These are phyloP conservation scores for Brachypterus glaber DNA, from an alignment of 2,888 invertebrate species.

Conservation along the genomic window DNA sequence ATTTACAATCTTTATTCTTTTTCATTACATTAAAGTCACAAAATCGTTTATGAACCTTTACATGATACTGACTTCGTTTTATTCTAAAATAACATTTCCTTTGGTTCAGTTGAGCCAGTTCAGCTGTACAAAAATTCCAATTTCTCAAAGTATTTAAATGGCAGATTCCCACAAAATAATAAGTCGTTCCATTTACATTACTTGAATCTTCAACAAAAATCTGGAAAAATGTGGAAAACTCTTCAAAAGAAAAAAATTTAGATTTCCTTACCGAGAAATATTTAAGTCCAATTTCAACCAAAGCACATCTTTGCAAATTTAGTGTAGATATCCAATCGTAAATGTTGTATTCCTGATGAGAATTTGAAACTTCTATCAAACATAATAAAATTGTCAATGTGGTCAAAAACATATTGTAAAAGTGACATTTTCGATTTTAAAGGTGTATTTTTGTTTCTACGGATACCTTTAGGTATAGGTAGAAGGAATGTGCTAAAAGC, in stretches of 20 bases:
- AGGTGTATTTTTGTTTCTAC: no score
- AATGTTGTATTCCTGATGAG: slow-evolving; percentile 31
- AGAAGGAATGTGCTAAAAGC: no score
- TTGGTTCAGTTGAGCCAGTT: slow-evolving; percentile 32
- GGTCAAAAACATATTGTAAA: slow-evolving; percentile 6
- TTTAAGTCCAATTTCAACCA: slow-evolving; percentile 42
- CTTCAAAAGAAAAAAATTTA: slow-evolving; percentile 5
- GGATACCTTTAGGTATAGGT: no score
- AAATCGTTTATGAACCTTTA: slow-evolving; percentile 39
- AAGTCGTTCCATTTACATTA: slow-evolving; percentile 21
- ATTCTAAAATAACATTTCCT: slow-evolving; percentile 33
- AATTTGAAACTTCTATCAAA: slow-evolving; percentile 17
- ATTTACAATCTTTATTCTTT: slow-evolving; percentile 24
- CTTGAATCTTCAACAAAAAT: slow-evolving; percentile 33
- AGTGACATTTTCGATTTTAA: no score
- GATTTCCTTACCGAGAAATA: slow-evolving; percentile 36
- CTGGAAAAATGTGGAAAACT: slow-evolving; percentile 19
- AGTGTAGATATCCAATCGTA: slow-evolving; percentile 35
- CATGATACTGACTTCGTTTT: slow-evolving; percentile 23
- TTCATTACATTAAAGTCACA: slow-evolving; percentile 39
- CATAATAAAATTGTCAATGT: slow-evolving; percentile 25
- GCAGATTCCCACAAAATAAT: slow-evolving; percentile 41
- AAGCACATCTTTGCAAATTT: slow-evolving; percentile 40
- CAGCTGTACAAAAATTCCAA: slow-evolving; percentile 39
- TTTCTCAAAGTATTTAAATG: slow-evolving; percentile 34